These are phyloP conservation scores for Cantharis rustica DNA, from an alignment of 2,888 invertebrate genomes.

Conservation along the genomic window DNA sequence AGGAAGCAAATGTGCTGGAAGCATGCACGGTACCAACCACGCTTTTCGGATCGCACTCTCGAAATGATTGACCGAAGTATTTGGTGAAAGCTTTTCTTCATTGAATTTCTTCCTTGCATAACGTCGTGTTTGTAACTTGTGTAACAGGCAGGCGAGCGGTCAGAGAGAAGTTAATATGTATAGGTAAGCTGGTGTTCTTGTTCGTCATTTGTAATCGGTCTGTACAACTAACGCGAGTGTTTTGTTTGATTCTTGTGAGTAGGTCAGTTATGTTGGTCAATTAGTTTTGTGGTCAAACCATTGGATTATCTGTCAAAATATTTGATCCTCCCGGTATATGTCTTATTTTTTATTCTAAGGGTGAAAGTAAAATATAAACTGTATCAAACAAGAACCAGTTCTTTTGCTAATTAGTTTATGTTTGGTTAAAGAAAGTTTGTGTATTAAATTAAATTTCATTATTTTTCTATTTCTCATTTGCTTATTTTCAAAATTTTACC, in stretches of 20 bases:
- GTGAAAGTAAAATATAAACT: neutral
- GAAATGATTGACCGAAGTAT: constrained; percentile 17
- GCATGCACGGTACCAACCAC: neutral
- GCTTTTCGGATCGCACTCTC: constrained; percentile 10
- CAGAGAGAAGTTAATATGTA: constrained; percentile 30
- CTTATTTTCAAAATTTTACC: neutral
- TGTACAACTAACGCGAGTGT: constrained; percentile 16
- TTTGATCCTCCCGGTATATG: neutral
- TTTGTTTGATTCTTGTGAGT: constrained; percentile 37
- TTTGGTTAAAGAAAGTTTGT: constrained; percentile 1
- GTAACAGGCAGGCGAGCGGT: constrained; percentile 35
- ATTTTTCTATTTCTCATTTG: neutral
- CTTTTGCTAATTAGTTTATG: neutral
- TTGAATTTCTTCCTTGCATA: constrained; percentile 44
- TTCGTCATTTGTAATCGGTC: constrained; percentile 28
- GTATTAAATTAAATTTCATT: neutral
- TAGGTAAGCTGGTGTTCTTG: constrained; percentile 28
- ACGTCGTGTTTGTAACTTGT: constrained; percentile 41
- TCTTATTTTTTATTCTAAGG: neutral
- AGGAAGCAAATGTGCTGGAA: neutral
- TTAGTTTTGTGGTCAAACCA: constrained; percentile 9
- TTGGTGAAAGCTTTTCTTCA: constrained; percentile 45
- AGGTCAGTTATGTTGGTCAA: constrained; percentile 38
- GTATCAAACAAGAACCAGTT: neutral
- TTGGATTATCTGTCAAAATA: constrained; percentile 1